Conservation (phyloP, 2,888 invertebrate species). For the Poecilus cupreus region DNA sequence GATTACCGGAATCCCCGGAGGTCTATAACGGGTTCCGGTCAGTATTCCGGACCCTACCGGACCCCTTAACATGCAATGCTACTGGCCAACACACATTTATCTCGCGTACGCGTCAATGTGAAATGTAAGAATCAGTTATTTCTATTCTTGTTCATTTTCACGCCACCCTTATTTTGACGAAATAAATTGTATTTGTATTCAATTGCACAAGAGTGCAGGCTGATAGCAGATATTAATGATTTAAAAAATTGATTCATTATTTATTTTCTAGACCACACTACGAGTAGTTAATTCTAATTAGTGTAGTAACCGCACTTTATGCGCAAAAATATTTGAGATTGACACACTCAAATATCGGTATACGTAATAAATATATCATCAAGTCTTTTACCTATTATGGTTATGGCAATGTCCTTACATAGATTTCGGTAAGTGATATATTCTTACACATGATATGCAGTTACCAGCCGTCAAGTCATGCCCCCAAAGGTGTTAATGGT, state of each 20-base stretch:
- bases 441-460: no score
- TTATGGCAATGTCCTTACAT: no score
- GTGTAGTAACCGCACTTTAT: no score
- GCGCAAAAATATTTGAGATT: no score
- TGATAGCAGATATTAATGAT: neutral
- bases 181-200: slow-evolving; percentile 31
- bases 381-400: no score
- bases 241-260: neutral
- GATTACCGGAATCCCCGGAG: slow-evolving; percentile 62
- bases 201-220: neutral
- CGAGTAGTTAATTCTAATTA: no score
- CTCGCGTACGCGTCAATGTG: neutral
- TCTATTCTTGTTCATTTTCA: neutral
- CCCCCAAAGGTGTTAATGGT: no score
- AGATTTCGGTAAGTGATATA: no score
- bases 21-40: slow-evolving; percentile 62
- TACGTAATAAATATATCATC: no score
- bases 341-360: no score
- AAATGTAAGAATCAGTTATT: slow-evolving; percentile 1
- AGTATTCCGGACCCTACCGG: slow-evolving; percentile 19
- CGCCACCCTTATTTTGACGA: slow-evolving; percentile 9
- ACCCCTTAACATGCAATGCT: slow-evolving; percentile 9
- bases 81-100: slow-evolving; percentile 6
- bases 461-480: no score
- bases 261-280: no score